Base-by-base conservation (phyloP, 2,113 vertebrate species). In the Beaufortia kweichowensis region DNA sequence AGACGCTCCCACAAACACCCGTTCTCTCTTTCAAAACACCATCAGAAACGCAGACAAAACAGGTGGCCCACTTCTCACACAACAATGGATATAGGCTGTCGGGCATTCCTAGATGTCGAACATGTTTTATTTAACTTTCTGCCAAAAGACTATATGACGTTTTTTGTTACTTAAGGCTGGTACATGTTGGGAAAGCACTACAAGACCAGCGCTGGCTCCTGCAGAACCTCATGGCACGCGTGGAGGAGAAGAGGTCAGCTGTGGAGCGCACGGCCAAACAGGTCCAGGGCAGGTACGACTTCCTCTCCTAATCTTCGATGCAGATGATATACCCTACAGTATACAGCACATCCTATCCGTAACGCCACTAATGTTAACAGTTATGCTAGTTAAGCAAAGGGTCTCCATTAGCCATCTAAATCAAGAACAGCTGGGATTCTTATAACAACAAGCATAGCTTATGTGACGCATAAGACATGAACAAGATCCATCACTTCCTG, bases 151-250 rank as follows among this genome's bases (percentile, higher is more conserved):
- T 53, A 21, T 9, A n/a, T 21, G 6, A 21, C 6, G 1, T 53
- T 21, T 67, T 31, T 71, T 29, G 53, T 19, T 35, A 11, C 15
- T 28, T 66, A 64, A 93, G 92, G 81, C 82, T 93, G 79, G 84
- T 91, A 79, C 89, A 89, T 77, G 89, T 90, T 6, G 84, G 87
- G 17, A 92, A 92, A 84, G 92, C 92, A 53, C 85, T 92, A 2
- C 89, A 91, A 82, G 91, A 93, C 75, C 92, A 93, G 82, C 89
- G 86, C 17, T 92, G 92, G 91, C 85, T 92, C 70, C 89, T 93
- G 81, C 89, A 92, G 86, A 91, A 81, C 77, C 84, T 93, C 70
- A 89, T 89, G 86, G 85, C 88, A 28, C 90, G 91, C 77, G 86
- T 92, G 85, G 92, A 93, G 21, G 92, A 93, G 84, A 90, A 86